Evolutionary conservation across 2,797 vertebrate species (phyloP).

Genomic region (Botia kubotai): DNA sequence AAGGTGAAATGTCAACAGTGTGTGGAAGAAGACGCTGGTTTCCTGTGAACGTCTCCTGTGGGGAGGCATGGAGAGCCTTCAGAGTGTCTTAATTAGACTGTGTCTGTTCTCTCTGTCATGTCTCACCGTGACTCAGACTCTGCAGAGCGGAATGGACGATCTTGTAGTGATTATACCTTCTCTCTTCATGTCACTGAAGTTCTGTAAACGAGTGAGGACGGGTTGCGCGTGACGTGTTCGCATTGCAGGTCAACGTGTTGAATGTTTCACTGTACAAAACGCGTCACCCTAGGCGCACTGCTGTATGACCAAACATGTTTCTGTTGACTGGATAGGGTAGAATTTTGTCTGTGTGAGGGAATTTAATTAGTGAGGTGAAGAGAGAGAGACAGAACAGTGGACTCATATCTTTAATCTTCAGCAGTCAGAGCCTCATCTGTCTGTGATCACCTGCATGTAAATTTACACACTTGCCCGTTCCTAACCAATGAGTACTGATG

Average conservation of each 20-base stretch:
- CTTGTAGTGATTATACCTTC: conserved; percentile 44
- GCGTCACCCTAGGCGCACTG: neutral
- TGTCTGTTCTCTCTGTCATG: conserved; percentile 48
- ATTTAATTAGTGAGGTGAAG: conserved; percentile 59
- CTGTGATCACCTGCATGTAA: conserved; percentile 35
- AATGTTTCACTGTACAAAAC: conserved; percentile 3
- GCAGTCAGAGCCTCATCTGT: conserved; percentile 12
- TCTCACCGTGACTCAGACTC: conserved; percentile 25
- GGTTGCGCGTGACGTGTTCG: conserved; percentile 52
- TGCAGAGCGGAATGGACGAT: conserved; percentile 39
- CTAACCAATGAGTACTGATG: conserved; percentile 19
- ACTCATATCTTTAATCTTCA: conserved; percentile 30
- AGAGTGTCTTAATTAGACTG: conserved; percentile 55
- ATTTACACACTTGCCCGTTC: conserved; percentile 43
- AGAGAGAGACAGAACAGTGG: neutral
- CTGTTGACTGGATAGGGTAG: neutral
- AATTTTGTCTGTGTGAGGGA: conserved; percentile 59
- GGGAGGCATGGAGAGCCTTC: conserved; percentile 26
- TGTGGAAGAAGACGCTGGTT: neutral
- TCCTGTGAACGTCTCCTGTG: conserved; percentile 32
- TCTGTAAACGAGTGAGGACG: conserved; percentile 25
- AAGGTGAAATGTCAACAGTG: conserved; percentile 56
- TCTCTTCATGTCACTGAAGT: conserved; percentile 28
- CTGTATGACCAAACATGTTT: conserved; percentile 13
- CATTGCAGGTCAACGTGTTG: conserved; percentile 20